A percentile compares a stretch with the other conserved stretches of the same genome.
Evolutionary conservation across 2,797 vertebrate genomes (phyloP).

Genomic region (Potorous gilbertii): DNA sequence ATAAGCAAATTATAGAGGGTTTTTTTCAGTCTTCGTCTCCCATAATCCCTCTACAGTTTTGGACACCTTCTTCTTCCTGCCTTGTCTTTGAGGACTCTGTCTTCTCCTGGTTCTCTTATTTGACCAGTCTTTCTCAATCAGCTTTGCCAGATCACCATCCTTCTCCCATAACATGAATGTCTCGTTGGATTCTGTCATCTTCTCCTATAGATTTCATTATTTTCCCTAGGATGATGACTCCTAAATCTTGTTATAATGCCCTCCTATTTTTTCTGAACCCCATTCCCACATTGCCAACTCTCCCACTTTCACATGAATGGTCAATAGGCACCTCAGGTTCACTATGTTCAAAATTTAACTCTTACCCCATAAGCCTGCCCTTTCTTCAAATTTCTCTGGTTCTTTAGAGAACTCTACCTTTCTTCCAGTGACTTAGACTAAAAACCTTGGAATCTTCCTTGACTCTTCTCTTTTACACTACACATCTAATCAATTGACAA

Average conservation of each 20-base stretch:
- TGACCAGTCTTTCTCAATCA: neutral
- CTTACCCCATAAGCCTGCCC: neutral
- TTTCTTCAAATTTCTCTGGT: neutral
- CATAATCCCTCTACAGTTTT: neutral
- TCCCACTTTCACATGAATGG: neutral
- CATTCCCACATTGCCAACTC: neutral
- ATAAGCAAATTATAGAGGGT: neutral
- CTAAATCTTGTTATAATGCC: neutral
- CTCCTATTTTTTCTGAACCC: neutral
- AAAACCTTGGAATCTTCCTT: neutral
- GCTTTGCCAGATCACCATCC: neutral
- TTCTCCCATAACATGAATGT: neutral
- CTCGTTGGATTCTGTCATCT: neutral
- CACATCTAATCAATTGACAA: neutral
- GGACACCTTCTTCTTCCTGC: neutral
- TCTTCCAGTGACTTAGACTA: neutral
- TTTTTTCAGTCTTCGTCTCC: neutral
- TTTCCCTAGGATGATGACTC: neutral
- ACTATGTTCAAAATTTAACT: neutral
- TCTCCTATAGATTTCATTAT: neutral
- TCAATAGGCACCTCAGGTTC: neutral
- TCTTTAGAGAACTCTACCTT: neutral
- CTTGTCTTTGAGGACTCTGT: neutral
- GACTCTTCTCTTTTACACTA: neutral
- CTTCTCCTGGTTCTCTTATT: neutral